phyloP scores from a whole-genome alignment of 1,140 invertebrate genomes.

The Heliconius hermathena region DNA sequence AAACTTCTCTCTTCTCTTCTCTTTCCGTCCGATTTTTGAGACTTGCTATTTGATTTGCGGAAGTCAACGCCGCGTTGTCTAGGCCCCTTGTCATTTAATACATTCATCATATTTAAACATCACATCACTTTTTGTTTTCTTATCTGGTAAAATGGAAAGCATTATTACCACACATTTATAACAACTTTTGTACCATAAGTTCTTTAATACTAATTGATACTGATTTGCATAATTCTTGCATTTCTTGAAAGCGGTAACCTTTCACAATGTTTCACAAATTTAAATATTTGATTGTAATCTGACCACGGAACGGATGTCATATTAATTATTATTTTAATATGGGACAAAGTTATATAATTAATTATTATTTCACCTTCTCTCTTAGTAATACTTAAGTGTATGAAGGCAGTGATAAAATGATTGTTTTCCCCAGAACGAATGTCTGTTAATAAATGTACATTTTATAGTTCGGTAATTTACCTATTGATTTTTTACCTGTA shows the following conservation, averaged over 20 bases:
- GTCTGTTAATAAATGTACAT: too few species aligned
- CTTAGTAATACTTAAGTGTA: background rate
- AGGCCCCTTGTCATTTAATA: too few species aligned
- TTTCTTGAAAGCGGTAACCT: background rate
- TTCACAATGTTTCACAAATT: background rate
- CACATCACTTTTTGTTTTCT: too few species aligned
- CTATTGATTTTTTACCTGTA: background rate
- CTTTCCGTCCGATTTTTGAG: too few species aligned
- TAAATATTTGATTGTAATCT: background rate
- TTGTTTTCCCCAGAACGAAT: too few species aligned
- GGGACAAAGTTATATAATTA: background rate
- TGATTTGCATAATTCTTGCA: conserved; percentile 7
- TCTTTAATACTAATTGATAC: background rate
- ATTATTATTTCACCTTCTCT: background rate
- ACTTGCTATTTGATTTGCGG: too few species aligned
- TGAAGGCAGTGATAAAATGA: background rate
- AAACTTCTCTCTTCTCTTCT: too few species aligned
- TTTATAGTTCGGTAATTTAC: too few species aligned
- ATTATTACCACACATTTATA: background rate
- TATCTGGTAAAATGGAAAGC: background rate
- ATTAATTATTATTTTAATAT: background rate
- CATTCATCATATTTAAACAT: too few species aligned
- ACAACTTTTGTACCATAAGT: background rate
- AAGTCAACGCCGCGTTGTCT: too few species aligned
- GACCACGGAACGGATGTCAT: background rate